Evolutionary conservation across 2,888 invertebrate species (phyloP).

Genomic region (Dolomedes plantarius): DNA sequence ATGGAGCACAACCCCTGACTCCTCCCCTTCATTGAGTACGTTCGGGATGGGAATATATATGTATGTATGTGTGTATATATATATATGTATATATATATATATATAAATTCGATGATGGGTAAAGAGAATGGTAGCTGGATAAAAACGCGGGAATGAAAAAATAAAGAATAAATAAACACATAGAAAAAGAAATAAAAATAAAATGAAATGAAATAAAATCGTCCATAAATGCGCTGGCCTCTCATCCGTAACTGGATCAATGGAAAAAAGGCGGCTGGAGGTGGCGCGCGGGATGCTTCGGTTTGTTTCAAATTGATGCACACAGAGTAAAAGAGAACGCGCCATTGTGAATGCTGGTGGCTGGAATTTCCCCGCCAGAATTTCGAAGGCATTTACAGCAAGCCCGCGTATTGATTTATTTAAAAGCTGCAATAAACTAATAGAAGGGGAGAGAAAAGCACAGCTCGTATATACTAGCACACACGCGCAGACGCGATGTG

Average conservation of each 20-base stretch:
- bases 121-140: slow-evolving; percentile 8
- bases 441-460: neutral
- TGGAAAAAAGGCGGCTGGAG: neutral
- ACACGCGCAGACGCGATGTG: neutral
- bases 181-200: neutral
- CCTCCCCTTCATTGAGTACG: neutral
- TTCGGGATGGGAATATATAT: too few species aligned
- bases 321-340: neutral
- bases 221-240: neutral
- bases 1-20: neutral
- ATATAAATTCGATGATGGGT: slow-evolving; percentile 1
- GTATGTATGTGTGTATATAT: too few species aligned
- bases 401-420: slow-evolving; percentile 6
- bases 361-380: neutral
- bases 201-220: slow-evolving; percentile 7
- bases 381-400: neutral
- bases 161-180: neutral
- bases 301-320: neutral
- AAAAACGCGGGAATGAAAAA: neutral
- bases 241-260: slow-evolving; percentile 9
- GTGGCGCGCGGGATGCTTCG: neutral
- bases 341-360: neutral
- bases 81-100: too few species aligned
- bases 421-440: slow-evolving; percentile 4
- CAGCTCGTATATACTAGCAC: neutral